Conservation (phyloP, 2,113 vertebrate genomes). For the Redunca redunca region DNA sequence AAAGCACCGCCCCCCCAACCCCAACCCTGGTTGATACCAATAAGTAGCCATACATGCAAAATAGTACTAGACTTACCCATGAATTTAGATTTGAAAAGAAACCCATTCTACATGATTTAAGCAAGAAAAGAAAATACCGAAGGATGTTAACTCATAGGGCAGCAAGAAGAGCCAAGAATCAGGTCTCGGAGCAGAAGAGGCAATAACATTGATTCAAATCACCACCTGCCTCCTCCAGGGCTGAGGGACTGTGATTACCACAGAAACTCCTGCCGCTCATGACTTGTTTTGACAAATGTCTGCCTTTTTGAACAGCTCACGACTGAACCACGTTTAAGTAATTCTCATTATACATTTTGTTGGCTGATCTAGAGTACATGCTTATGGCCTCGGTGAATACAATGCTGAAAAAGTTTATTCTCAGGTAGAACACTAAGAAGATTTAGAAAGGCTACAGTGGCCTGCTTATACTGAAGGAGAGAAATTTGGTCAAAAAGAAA, state of each 20-base stretch:
- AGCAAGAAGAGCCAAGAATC: not conserved
- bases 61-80: not conserved
- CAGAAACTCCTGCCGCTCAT: not conserved
- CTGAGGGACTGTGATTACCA: not conserved
- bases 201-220: too few species aligned
- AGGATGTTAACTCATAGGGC: not conserved
- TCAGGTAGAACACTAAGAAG: not conserved
- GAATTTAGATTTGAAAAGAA: not conserved
- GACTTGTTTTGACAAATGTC: not conserved
- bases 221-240: not conserved
- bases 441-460: not conserved
- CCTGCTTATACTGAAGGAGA: not conserved
- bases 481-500: not conserved
- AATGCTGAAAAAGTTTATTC: not conserved
- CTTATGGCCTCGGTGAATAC: not conserved
- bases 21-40: not conserved
- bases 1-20: fast-evolving
- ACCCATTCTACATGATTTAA: not conserved
- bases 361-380: not conserved
- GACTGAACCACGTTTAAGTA: not conserved
- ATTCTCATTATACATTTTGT: not conserved
- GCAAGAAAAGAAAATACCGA: not conserved
- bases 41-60: not conserved
- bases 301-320: not conserved
- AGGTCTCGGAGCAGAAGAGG: not conserved